Evolutionary conservation across 2,113 vertebrate genomes (phyloP), one percentile per base, ranked within the genome.

Genomic region (Brachyistius frenatus): DNA sequence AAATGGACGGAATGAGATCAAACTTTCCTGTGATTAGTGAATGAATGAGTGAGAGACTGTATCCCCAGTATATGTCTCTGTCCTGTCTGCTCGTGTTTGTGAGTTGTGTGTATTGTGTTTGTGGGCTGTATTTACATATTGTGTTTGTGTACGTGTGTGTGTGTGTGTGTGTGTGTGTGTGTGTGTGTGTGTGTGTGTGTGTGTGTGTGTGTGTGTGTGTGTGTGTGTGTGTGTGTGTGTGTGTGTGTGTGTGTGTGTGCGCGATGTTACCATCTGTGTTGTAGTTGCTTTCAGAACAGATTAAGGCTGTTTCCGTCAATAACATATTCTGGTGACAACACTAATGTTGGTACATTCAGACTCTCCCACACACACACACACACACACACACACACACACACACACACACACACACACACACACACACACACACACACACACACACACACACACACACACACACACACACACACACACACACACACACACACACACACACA

Each of bases 261-360:
- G 53, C 0, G 0, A 63, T 65, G 61, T 46, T n/a, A 60, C 80
- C 82, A 84, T 84, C 83, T 87, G 88, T 88, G 84, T 83, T 82
- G 66, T 77, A 54, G 62, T 63, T 76, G 65, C 68, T 63, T 89
- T 80, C 1, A 60, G 55, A 73, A 52, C 53, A 64, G 70, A 81
- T 66, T 63, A 77, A 72, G 32, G 54, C 32, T 55, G 44, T 62
- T 14, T 81, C 15, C 0, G 2, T 76, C 71, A 86, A 65, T 66
- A 81, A 77, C 32, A 66, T 53, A 49, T 70, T 84, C 55, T 56
- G 49, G 72, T 78, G 47, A 78, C 52, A 74, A 58, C 70, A 58
- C 53, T 69, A 16, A 56, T 66, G 70, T 65, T 49, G 13, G 30
- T 80, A 60, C 57, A 55, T 66, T 65, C 36, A 37, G 49, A 63